Evolutionary conservation across 2,113 vertebrate species (phyloP), one percentile per base, ranked within the genome.

Genomic region (Cebus imitator): DNA sequence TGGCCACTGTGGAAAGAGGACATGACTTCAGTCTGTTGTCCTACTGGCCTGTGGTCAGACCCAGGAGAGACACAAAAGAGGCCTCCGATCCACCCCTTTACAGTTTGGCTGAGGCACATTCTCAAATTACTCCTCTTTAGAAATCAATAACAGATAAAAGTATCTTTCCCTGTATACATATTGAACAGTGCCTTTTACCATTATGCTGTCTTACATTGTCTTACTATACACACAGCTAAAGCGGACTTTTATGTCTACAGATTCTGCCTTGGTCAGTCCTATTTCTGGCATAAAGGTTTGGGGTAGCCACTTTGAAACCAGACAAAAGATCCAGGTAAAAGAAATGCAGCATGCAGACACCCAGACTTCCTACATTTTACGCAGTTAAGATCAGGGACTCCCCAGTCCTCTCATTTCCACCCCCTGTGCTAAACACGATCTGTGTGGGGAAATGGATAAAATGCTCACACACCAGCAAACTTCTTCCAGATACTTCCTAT

Each of bases 281-380:
- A 3, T 97, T 98, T 98, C 98, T 97, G 81, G 86, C 91, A 87
- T 83, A 18, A 76, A 97, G 90, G 57, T 97, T 97, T 97, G 94
- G 96, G 97, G 96, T 92, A 97, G 93, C 89, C 81, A 85, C 97
- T 98, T 97, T 97, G 97, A 97, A 98, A 98, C 95, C 97, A 98
- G 96, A 98, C 89, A 58, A 97, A 97, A 98, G 97, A 97, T 82
- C 79, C 97, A 92, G 91, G 97, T 92, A 95, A 83, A 96, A 98
- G 94, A 96, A 87, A 96, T 84, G 80, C 95, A 95, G 94, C 83
- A 73, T 90, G 70, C 90, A 45, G 78, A 87, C 37, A 96, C 93
- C 96, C 50, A 89, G 97, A 95, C 93, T 95, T 95, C 96, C 95
- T 58, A 70, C 84, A 64, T 96, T 85, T 96, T 95, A 95, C 92